phyloP scores from a whole-genome alignment of 1,140 invertebrate species.

The Formica selysi region DNA sequence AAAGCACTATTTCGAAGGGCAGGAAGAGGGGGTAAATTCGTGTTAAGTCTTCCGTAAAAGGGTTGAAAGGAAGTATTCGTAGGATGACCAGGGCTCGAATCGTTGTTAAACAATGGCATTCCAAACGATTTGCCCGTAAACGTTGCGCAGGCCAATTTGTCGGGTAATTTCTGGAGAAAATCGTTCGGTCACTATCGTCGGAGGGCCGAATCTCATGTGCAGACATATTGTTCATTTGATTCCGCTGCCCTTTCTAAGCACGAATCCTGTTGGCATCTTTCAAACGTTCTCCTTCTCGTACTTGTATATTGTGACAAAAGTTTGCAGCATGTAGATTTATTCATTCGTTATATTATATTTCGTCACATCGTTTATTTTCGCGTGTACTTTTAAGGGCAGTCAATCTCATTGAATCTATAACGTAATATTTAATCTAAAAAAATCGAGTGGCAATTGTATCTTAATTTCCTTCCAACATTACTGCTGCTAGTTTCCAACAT shows the following conservation, averaged over 20 bases:
- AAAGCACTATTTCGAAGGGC: constrained; percentile 15
- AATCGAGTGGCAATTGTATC: not conserved
- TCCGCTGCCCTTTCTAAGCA: constrained; percentile 5
- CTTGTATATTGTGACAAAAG: not conserved
- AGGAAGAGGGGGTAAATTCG: constrained; percentile 41
- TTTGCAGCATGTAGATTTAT: constrained; percentile 9
- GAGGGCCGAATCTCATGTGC: constrained; percentile 41
- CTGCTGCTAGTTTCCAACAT: not conserved
- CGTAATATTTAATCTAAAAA: not conserved
- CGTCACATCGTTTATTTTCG: not conserved
- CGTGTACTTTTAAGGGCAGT: not conserved
- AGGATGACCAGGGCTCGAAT: constrained; percentile 82
- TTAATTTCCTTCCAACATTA: not conserved
- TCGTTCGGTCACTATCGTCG: constrained; percentile 81
- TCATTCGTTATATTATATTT: not conserved
- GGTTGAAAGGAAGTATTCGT: constrained; percentile 77
- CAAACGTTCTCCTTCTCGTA: not conserved
- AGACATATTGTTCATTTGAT: constrained; percentile 67
- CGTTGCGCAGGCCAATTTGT: constrained; percentile 81
- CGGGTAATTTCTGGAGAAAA: constrained; percentile 85
- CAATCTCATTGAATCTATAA: not conserved
- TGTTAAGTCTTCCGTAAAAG: constrained; percentile 79
- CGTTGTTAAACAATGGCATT: constrained; percentile 85
- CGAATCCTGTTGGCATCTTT: not conserved
- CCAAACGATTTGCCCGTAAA: constrained; percentile 84